These are phyloP conservation scores for Monochamus alternatus DNA, from an alignment of 2,888 invertebrate species.

Conservation along the genomic window DNA sequence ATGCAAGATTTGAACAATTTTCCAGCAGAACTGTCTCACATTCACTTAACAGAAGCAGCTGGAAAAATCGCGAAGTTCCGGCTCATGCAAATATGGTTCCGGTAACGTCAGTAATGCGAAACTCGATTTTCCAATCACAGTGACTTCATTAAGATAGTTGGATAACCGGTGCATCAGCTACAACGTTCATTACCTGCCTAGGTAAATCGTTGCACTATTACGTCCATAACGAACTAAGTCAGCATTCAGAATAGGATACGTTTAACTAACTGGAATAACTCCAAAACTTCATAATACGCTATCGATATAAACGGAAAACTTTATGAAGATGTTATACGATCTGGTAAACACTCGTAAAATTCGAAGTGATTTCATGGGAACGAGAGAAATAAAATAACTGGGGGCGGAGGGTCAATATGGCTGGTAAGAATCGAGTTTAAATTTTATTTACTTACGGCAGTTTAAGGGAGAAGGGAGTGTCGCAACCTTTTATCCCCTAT, in stretches of 20 bases:
- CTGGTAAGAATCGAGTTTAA: neutral
- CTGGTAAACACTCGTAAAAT: slow-evolving; percentile 23
- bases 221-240: slow-evolving; percentile 27
- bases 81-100: neutral
- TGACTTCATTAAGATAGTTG: slow-evolving; percentile 6
- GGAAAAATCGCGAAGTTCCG: neutral
- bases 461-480: neutral
- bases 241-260: slow-evolving; percentile 11
- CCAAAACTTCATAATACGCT: slow-evolving; percentile 4
- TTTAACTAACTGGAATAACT: slow-evolving; percentile 27
- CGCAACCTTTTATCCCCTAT: neutral
- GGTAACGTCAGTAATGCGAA: slow-evolving; percentile 7
- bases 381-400: neutral
- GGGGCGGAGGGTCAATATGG: neutral
- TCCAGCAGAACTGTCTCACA: neutral
- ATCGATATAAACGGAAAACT: slow-evolving; percentile 10
- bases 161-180: neutral
- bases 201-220: slow-evolving; percentile 25
- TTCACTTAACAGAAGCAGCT: neutral
- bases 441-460: neutral
- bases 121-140: slow-evolving; percentile 28
- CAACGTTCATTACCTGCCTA: slow-evolving; percentile 13
- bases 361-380: slow-evolving; percentile 18
- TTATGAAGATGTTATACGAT: slow-evolving; percentile 24
- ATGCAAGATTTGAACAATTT: no score